Percentiles rank a stretch among this genome's conserved stretches.
Conservation (phyloP, 2,888 invertebrate genomes). For the Pycnomerus fuliginosus region DNA sequence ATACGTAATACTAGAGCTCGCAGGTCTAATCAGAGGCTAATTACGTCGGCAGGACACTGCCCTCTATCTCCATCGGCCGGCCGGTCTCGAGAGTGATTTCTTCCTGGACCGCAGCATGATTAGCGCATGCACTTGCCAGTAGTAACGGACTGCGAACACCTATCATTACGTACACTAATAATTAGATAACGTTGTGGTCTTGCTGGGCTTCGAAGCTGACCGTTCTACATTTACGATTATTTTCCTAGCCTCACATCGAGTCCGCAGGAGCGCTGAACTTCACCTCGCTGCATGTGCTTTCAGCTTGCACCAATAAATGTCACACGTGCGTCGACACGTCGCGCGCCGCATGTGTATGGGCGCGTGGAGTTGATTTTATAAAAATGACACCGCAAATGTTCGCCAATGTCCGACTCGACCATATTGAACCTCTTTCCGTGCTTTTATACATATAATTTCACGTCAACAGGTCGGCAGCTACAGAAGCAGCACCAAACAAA, state of each 20-base stretch:
- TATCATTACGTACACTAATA: conserved; percentile 31
- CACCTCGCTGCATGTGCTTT: conserved; percentile 25
- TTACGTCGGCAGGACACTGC: conserved; percentile 22
- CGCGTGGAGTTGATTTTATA: conserved; percentile 26
- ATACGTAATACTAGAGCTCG: neutral
- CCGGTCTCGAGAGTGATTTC: conserved; percentile 19
- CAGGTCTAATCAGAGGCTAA: conserved; percentile 18
- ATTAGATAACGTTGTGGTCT: conserved; percentile 14
- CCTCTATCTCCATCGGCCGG: conserved; percentile 9
- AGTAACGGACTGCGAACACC: conserved; percentile 30
- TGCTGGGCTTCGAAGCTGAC: too few relatives aligned
- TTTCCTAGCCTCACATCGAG: too few relatives aligned
- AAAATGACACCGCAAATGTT: conserved; percentile 16
- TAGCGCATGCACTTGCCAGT: conserved; percentile 27
- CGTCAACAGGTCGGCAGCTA: too few relatives aligned
- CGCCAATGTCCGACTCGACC: too few relatives aligned
- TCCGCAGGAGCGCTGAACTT: conserved; percentile 15
- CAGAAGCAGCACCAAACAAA: too few relatives aligned
- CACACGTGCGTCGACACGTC: conserved; percentile 42
- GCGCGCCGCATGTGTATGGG: conserved; percentile 37
- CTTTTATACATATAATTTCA: too few relatives aligned
- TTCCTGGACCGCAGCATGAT: conserved; percentile 32
- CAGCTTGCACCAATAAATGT: conserved; percentile 35
- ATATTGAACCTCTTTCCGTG: too few relatives aligned
- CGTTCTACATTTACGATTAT: too few relatives aligned